Evolutionary conservation across 2,888 invertebrate species (phyloP), one percentile per base, ranked within the genome.

Genomic region (Xanthia icteritia): DNA sequence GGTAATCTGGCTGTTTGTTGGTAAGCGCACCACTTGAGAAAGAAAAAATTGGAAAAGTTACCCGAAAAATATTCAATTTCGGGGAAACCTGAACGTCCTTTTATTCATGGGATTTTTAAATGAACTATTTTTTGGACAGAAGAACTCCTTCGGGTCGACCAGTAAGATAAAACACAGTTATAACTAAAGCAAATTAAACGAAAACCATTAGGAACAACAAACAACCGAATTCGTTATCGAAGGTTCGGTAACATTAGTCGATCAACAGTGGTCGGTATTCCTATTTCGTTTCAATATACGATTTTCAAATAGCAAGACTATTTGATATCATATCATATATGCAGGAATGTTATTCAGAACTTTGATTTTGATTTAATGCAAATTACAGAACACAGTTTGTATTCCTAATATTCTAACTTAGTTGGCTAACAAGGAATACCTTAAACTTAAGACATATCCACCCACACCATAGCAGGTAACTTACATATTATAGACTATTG

Each of bases 301-400:
- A 70, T 79, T 79, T 64, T 71, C 31, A 17, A 72, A 80, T 58
- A 80, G 39, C n/a, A n/a, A n/a, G n/a, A n/a, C n/a, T n/a, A n/a
- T n/a, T n/a, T n/a, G n/a, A n/a, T n/a, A n/a, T 72, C 48, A 11
- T 20, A 48, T n/a, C 45, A 39, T 36, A 31, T 23, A 51, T 61
- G 36, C 51, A 54, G 45, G 39, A 79, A 70, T 56, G 36, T 79
- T 79, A 45, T 45, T 9, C 15, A 77, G 45, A 56, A 63, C 36
- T 61, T 27, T 69, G 54, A 54, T 23, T 36, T 17, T 63, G 31
- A 31, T 58, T 48, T 20, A 48, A 65, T 77, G 58, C 67, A 77
- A 66, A 76, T 77, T 69, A 27, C n/a, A 69, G 42, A 60, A 78
- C 51, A 73, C 54, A 60, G 58, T 73, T 79, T 36, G n/a, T 58